Base-by-base conservation (phyloP, 1,140 invertebrate species). In the Drosophila truncata region DNA sequence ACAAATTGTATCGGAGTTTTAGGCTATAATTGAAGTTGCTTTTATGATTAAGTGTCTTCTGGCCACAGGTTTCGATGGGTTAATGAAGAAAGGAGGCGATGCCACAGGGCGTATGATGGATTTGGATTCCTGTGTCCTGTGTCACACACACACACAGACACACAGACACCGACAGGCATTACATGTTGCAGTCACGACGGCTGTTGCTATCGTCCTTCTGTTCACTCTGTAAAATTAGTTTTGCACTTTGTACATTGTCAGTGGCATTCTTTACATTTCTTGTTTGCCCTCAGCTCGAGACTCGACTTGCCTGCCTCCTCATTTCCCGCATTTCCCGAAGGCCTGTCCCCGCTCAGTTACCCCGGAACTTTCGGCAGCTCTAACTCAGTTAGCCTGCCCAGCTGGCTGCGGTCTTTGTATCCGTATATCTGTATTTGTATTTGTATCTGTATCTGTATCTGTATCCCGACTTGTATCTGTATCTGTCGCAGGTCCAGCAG, bases 241-340 rank as follows among this genome's bases (percentile, higher is more conserved):
- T 90, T 91, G 85, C 85, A 90, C 86, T 90, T 90, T 90, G 85
- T 90, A 90, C 85, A 90, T 90, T 90, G 85, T 90, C 85, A 91
- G 86, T 90, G 78, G 86, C 86, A 90, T 91, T 91, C 85, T 90
- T 85, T 88, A 75, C 82, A 88, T 88, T 86, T 88, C 81, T 84
- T 80, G 80, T 79, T 64, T 77, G 74, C 75, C 74, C 74, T 55
- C 59, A 58, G 62, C 76, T 42, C 11, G 25, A 27, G 35, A 25
- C 52, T 55, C 33, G 33, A n/a, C 47, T 58, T 13, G 54, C 25
- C 64, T 46, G 47, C 25, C 64, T 46, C 6, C 46, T 37, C 20
- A 4, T 14, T 20, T 44, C 46, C 42, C 52, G 52, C 20, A 37
- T 55, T 55, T 37, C 2, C 52, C 33, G 50, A n/a, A n/a, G 31